Percentiles rank a stretch among this genome's conserved stretches.
Conservation (phyloP, 2,113 vertebrate species). For the Calcarius ornatus region DNA sequence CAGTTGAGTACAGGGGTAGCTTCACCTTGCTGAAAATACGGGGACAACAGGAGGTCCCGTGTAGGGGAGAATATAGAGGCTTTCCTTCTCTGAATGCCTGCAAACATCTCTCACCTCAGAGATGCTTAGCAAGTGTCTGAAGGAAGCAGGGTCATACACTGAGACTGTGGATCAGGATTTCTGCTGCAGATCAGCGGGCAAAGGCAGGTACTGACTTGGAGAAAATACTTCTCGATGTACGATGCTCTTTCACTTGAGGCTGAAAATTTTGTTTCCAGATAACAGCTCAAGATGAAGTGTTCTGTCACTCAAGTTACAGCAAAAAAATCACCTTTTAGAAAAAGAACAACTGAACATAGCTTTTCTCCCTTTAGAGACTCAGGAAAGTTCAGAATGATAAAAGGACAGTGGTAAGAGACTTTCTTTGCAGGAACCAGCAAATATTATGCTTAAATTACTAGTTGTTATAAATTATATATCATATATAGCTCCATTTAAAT, state of each 20-base stretch:
- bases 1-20: neutral
- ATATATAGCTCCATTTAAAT: neutral
- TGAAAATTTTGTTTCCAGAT: neutral
- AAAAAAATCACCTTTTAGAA: neutral
- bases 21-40: neutral
- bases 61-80: too few relatives aligned
- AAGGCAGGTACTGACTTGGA: neutral
- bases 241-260: neutral
- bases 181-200: neutral
- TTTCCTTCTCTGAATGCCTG: neutral
- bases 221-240: neutral
- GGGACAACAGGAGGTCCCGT: fast-evolving
- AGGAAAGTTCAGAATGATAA: neutral
- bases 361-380: neutral
- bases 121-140: neutral
- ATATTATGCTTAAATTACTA: neutral
- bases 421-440: neutral
- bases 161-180: neutral
- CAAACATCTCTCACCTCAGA: neutral
- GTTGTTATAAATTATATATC: neutral
- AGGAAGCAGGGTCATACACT: neutral
- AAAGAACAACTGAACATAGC: neutral
- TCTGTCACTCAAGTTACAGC: neutral
- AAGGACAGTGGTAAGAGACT: neutral
- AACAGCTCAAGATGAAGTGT: neutral